Percentiles rank a stretch among this genome's conserved stretches.
Evolutionary conservation across 2,888 invertebrate species (phyloP).

Genomic region (Pristionchus japonicus): DNA sequence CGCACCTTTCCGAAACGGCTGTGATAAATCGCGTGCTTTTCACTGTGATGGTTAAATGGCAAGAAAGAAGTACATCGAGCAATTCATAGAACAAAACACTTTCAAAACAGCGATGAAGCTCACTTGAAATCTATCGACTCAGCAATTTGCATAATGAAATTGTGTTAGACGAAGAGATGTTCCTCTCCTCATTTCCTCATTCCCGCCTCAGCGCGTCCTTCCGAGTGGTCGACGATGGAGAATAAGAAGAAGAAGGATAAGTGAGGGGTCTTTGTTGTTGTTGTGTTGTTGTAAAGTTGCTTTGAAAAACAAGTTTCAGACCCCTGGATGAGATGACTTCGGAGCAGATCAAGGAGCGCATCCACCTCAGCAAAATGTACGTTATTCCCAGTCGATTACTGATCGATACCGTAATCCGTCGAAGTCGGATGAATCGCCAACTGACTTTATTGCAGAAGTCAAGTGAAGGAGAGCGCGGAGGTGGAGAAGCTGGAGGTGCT

Average conservation of each 20-base stretch:
- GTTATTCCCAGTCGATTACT: not conserved
- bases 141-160: not conserved
- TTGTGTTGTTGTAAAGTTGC: not conserved
- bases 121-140: not conserved
- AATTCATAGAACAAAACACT: not conserved
- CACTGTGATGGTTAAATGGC: too few species aligned
- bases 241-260: not conserved
- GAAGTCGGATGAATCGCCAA: not conserved
- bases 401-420: not conserved
- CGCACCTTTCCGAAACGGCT: not conserved
- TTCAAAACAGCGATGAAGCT: not conserved
- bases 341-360: constrained; percentile 32
- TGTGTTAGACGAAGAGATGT: not conserved
- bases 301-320: too few species aligned
- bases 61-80: too few species aligned
- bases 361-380: constrained; percentile 18
- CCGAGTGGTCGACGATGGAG: constrained; percentile 25
- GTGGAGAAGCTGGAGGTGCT: constrained; percentile 19
- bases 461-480: constrained; percentile 22
- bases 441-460: not conserved
- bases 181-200: not conserved
- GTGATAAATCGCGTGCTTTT: not conserved
- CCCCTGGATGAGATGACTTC: constrained; percentile 1
- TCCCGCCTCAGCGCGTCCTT: not conserved
- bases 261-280: not conserved